A percentile compares a stretch with the other conserved stretches of the same genome.
These are phyloP conservation scores for Gambusia holbrooki DNA, from an alignment of 2,113 vertebrate species.

Conservation along the genomic window DNA sequence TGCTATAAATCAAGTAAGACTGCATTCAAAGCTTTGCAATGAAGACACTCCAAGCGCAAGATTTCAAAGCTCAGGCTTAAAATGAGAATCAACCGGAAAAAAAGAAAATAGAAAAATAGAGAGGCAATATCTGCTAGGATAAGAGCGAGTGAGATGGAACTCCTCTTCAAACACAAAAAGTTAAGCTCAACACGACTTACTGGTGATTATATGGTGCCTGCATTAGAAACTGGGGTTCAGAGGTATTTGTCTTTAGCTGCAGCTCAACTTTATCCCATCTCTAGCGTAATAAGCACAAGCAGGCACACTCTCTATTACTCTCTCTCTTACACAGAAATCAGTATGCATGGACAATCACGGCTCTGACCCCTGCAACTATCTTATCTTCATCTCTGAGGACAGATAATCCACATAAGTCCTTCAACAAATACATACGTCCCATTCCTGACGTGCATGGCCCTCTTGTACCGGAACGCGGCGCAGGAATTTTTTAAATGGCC, in stretches of 20 bases:
- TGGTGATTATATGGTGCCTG: constrained; percentile 37
- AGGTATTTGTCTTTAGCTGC: constrained; percentile 12
- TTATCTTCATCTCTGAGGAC: constrained; percentile 67
- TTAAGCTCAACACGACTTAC: constrained; percentile 47
- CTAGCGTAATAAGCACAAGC: constrained; percentile 17
- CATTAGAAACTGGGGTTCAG: constrained; percentile 13
- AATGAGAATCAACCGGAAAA: constrained; percentile 22
- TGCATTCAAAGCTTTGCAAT: too few species aligned
- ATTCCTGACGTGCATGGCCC: constrained; percentile 3
- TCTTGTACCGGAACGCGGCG: constrained; percentile 1
- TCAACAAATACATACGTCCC: constrained; percentile 36
- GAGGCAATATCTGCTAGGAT: constrained; percentile 18
- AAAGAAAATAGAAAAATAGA: neutral
- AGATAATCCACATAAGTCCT: constrained; percentile 66
- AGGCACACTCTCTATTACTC: neutral
- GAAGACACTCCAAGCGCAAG: too few species aligned
- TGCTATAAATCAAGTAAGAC: too few species aligned
- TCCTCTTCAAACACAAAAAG: constrained; percentile 44
- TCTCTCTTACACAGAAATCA: constrained; percentile 44
- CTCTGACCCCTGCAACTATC: constrained; percentile 56
- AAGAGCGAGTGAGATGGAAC: constrained; percentile 32
- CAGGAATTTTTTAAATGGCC: constrained; percentile 36
- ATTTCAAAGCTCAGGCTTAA: constrained; percentile 47
- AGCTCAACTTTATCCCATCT: constrained; percentile 12
- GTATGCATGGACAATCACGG: constrained; percentile 55